Evolutionary conservation across 2,888 invertebrate species (phyloP), one percentile per base, ranked within the genome.

Genomic region (Marasmarcha lunaedactyla): DNA sequence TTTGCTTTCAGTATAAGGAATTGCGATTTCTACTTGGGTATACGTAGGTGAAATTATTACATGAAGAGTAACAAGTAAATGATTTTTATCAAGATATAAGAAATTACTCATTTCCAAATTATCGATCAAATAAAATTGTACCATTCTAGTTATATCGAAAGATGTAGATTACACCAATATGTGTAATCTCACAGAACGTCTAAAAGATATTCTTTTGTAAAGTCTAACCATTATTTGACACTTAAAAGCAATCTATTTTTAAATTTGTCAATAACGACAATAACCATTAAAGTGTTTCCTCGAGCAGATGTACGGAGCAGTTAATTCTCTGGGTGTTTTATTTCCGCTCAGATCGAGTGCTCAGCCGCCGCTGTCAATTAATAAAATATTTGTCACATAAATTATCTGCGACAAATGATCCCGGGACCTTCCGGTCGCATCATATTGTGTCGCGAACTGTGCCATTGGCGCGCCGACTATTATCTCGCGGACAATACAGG

Each of bases 341-440:
- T 67, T 64, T 64, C 59, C 50, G 50, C 54, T 41, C 42, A 40
- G 49, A 46, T 68, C 61, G 65, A 70, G 72, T 66, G 55, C 20
- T 20, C 20, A 20, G 3, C 3, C 20, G 7, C 48, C 42, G 51
- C 42, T 70, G 68, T 69, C 77, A 69, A 78, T 79, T 76, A 76
- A 72, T 74, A 70, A 59, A 64, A 65, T 71, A 76, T 78, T 77
- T 76, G 76, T 77, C 76, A 71, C 71, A 72, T 77, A 69, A 74
- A 74, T 76, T 65, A 67, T 59, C 49, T 48, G 50, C 54, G 59
- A 60, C 59, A 63, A 63, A 62, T 57, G 54, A 51, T 44, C 43
- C 40, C 34, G 30, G 43, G 52, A 63, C 59, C 69, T 71, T 71
- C 71, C 69, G 63, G 57, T 55, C 48, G 52, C 51, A 51, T 55